phyloP scores from a whole-genome alignment of 2,113 vertebrate species.

The Odocoileus virginianus region DNA sequence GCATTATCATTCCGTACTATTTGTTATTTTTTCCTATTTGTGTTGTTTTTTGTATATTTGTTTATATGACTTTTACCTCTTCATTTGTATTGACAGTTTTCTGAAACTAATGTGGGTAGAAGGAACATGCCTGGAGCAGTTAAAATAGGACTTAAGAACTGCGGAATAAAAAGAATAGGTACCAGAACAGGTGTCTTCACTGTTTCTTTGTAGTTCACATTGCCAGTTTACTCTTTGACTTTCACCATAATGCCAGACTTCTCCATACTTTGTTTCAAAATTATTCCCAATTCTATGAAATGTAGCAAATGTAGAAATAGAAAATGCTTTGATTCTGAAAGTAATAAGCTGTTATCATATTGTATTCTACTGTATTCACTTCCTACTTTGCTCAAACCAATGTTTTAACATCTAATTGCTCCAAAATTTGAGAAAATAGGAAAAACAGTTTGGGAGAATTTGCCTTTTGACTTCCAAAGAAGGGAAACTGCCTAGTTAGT shows the following conservation, averaged over 20 bases:
- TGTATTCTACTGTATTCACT: background rate
- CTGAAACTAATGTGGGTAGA: background rate
- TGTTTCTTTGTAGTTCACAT: background rate
- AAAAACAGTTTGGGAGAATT: background rate
- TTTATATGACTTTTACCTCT: background rate
- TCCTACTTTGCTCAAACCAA: background rate
- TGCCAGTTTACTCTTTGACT: background rate
- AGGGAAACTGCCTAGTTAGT: background rate
- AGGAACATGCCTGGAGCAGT: background rate
- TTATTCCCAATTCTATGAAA: background rate
- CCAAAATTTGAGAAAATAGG: background rate
- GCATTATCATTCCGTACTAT: background rate
- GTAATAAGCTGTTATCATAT: background rate
- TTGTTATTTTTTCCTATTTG: background rate
- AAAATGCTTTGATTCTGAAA: background rate
- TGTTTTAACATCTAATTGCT: background rate
- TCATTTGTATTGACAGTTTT: background rate
- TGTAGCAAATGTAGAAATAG: background rate
- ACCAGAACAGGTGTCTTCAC: background rate
- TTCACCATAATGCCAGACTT: background rate
- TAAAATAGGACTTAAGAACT: background rate
- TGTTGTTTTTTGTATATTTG: background rate
- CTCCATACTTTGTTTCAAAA: slow-evolving; percentile 14
- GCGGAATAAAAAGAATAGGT: background rate
- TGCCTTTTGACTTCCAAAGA: background rate